phyloP scores from a whole-genome alignment of 1,140 invertebrate genomes.

The Drosophila auraria region DNA sequence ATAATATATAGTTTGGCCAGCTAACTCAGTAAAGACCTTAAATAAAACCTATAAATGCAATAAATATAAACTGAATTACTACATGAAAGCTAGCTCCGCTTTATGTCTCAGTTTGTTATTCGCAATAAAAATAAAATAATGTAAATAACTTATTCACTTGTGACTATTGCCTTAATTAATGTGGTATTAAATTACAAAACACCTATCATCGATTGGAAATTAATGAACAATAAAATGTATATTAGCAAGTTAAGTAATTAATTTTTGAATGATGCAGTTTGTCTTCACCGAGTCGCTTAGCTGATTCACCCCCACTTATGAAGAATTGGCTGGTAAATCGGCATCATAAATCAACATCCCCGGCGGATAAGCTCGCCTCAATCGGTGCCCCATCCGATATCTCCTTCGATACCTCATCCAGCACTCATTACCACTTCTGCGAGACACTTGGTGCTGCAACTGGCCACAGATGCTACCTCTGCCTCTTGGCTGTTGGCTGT shows the following conservation, averaged over 20 bases:
- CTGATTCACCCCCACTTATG: conserved; percentile 20
- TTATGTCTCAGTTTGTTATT: no score
- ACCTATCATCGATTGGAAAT: conserved; percentile 1
- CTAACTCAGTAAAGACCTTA: no score
- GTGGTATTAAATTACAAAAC: conserved; percentile 3
- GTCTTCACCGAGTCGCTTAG: conserved; percentile 4
- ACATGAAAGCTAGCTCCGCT: not conserved
- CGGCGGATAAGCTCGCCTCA: conserved; percentile 14
- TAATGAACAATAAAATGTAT: not conserved
- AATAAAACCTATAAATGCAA: not conserved
- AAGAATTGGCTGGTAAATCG: conserved; percentile 18
- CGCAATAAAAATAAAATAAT: not conserved
- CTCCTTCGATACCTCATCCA: conserved; percentile 29
- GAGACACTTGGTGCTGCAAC: conserved; percentile 40
- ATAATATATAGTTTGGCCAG: no score
- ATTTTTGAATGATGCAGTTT: conserved; percentile 10
- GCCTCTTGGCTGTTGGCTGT: not conserved
- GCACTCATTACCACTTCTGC: conserved; percentile 30
- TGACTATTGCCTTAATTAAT: not conserved
- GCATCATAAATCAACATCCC: conserved; percentile 34
- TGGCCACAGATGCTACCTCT: not conserved
- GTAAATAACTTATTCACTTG: not conserved
- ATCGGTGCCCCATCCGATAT: conserved; percentile 10
- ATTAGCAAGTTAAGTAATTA: not conserved
- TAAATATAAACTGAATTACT: not conserved